A percentile compares a stretch with the other conserved stretches of the same genome.
phyloP scores from a whole-genome alignment of 2,888 invertebrate species.

The Dasypogon diadema region DNA sequence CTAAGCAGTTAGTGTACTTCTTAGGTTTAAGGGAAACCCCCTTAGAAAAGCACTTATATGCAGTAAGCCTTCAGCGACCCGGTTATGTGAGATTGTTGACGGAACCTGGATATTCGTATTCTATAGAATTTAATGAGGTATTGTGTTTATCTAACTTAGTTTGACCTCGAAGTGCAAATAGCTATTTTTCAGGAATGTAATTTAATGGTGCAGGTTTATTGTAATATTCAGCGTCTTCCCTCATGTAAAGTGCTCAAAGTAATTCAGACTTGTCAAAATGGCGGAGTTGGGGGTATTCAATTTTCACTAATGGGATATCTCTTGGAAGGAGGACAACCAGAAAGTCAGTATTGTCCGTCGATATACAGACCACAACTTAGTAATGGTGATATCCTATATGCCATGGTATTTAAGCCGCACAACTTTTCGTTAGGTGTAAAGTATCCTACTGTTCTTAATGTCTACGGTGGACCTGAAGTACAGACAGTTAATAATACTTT shows the following conservation, averaged over 20 bases:
- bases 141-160: neutral
- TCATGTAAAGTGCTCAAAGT: conserved; percentile 82
- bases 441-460: conserved; percentile 95
- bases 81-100: conserved; percentile 83
- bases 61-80: conserved; percentile 79
- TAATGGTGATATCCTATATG: conserved; percentile 80
- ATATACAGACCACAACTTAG: conserved; percentile 78
- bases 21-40: conserved; percentile 91
- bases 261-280: conserved; percentile 73
- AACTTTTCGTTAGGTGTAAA: conserved; percentile 72
- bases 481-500: conserved; percentile 97
- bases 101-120: conserved; percentile 86
- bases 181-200: conserved; percentile 75
- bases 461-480: conserved; percentile 98
- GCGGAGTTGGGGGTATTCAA: conserved; percentile 77
- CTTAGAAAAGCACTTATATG: conserved; percentile 92
- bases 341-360: conserved; percentile 77
- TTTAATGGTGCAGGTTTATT: conserved; percentile 85
- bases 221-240: conserved; percentile 84
- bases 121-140: conserved; percentile 83
- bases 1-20: conserved; percentile 87
- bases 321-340: conserved; percentile 74
- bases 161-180: neutral
- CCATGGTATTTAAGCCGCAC: conserved; percentile 91
- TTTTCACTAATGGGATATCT: conserved; percentile 79